Evolutionary conservation across 2,797 vertebrate genomes (phyloP).

Genomic region (Poliocrania exsul): DNA sequence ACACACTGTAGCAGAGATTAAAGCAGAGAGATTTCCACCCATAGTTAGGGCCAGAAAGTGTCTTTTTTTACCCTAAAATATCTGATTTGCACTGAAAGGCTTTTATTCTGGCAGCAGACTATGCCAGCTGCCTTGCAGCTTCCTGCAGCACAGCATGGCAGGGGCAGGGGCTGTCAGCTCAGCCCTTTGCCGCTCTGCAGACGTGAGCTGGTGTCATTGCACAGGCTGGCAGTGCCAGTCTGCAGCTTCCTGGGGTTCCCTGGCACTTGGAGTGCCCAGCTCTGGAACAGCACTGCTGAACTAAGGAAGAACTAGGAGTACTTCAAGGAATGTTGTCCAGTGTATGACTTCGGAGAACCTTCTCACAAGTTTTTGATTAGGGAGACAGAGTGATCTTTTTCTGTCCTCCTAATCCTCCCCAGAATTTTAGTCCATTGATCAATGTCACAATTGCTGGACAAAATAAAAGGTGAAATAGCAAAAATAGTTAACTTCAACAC

Average conservation of each 20-base stretch:
- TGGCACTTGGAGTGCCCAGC: neutral
- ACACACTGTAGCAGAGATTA: neutral
- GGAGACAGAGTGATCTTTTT: neutral
- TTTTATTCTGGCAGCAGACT: neutral
- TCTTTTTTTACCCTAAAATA: neutral
- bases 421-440: neutral
- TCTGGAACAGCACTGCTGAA: neutral
- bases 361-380: neutral
- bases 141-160: neutral
- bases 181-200: neutral
- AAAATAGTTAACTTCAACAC: neutral
- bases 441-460: neutral
- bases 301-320: neutral
- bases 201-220: neutral
- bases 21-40: neutral
- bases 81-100: neutral
- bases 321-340: neutral
- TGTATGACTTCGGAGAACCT: neutral
- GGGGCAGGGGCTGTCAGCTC: neutral
- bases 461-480: neutral
- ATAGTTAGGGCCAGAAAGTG: neutral
- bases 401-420: neutral
- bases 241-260: neutral
- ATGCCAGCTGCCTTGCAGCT: neutral
- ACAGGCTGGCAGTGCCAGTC: neutral